A percentile compares a stretch with the other conserved stretches of the same genome.
Conservation (phyloP, 1,140 invertebrate genomes). For the Bicyclus anynana region DNA sequence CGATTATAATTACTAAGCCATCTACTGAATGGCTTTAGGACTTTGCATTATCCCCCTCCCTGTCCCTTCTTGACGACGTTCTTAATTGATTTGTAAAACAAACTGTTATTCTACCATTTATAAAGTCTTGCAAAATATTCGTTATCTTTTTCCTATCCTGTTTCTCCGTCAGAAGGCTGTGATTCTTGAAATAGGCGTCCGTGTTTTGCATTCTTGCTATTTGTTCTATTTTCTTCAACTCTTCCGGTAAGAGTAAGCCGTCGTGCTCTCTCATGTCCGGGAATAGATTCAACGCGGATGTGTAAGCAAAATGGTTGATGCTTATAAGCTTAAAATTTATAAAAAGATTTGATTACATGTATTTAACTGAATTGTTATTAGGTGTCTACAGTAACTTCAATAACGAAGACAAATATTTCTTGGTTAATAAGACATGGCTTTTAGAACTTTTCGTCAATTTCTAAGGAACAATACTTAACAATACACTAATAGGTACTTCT, state of each 20-base stretch:
- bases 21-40: no score
- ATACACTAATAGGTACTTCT: no score
- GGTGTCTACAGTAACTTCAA: no score
- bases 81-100: not conserved
- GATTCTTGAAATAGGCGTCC: conserved; percentile 46
- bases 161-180: conserved; percentile 34
- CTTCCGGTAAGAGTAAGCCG: conserved; percentile 43
- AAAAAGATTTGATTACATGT: no score
- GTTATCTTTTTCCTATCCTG: conserved; percentile 39
- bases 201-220: conserved; percentile 42
- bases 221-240: conserved; percentile 44
- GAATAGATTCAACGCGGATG: conserved; percentile 58
- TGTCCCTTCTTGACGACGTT: no score
- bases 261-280: conserved; percentile 67
- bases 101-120: conserved; percentile 38
- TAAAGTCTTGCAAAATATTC: conserved; percentile 50
- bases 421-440: no score
- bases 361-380: no score
- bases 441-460: no score
- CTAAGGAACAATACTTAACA: no score
- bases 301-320: conserved; percentile 60
- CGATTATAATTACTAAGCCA: no score
- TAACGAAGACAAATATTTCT: no score
- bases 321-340: conserved; percentile 61
- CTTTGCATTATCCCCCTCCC: no score